Base-by-base conservation (phyloP, 2,113 vertebrate species). In the Dipodomys stephensi region DNA sequence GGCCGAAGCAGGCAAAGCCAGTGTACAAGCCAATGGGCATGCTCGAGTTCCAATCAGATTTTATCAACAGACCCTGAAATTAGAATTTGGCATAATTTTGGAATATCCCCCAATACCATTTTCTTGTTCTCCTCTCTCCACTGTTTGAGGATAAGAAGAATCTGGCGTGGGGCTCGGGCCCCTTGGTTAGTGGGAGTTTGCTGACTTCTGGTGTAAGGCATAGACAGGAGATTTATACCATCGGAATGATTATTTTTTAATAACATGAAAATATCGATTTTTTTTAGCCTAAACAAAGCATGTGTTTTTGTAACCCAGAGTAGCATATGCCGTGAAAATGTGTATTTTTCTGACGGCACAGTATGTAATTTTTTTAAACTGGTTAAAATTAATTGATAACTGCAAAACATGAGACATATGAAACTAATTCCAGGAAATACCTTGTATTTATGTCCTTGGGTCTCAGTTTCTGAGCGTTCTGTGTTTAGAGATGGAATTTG, bases 371-470 rank as follows among this genome's bases (percentile, higher is more conserved):
- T 97, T 97, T 94, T 93, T 13, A 94, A 97, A 95, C 95, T 95
- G 93, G 85, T 92, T 90, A 90, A 94, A 94, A 96, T 96, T 88
- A 85, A 77, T 95, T 95, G 97, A 97, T 97, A 96, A 97, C 85
- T 80, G 67, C 88, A 85, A 85, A 94, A 88, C 88, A 86, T 94
- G 94, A 96, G 96, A 88, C 93, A 95, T 94, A 95, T 93, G 95
- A 95, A 96, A 97, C 94, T 97, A 97, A 97, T 97, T 97, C 94
- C 85, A 95, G 96, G 93, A 97, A 97, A 97, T 97, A 90, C 95
- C 72, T 95, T 96, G 62, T 97, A 97, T 96, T 97, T 96, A 97
- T 97, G 96, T 97, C 96, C 93, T 95, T 97, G 93, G 81, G 96
- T 94, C 96, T 95, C 85, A 95, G 87, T 96, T 96, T 96, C 95